Base-by-base conservation (phyloP, 92 coral and sea anemone genomes). In the Actinostola sp. region DNA sequence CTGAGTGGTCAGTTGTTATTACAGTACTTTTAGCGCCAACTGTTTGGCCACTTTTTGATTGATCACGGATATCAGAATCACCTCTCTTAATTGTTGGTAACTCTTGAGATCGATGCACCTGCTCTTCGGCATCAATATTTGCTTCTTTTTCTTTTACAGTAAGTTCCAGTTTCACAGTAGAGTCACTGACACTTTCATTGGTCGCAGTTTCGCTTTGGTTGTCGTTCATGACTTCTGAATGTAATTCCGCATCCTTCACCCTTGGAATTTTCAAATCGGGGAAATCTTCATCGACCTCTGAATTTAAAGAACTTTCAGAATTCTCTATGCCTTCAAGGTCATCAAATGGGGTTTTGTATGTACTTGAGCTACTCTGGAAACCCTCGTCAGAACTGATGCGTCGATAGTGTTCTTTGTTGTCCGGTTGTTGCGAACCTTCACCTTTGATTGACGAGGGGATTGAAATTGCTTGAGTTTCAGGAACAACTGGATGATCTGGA, bases 281-380 rank as follows among this genome's bases (percentile, higher is more conserved):
- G 6, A 55, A 55, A 23, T 46, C 66, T 51, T 71, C 77, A 1
- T 71, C 77, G n/a, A 48, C 30, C 9, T 71, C 77, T 17, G 50
- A 57, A 36, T 51, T n/a, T 11, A 35, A 21, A n/a, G 43, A 42
- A 19, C 50, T 49, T 26, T 19, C 57, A 31, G 63, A 57, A 29
- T 57, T 4, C 27, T 57, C 63, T 26, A 48, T 64, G 32, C 66
- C 61, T 17, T 53, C 81, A 26, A 75, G 15, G 50, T 75, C 81
- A 27, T 75, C 81, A 43, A 75, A 75, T 21, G 81, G 81, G 0
- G 81, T 75, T 43, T 52, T 75, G 26, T 48, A 75, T 17, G 33
- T 20, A 24, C 36, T 57, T 1, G 63, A 57, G 3, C 42, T 36
- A 36, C 42, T 36, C 11, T 36, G 6, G 6, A 11, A 36, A 36